A percentile compares a stretch with the other conserved stretches of the same genome.
Conservation (phyloP, 2,113 vertebrate genomes). For the Merops nubicus region DNA sequence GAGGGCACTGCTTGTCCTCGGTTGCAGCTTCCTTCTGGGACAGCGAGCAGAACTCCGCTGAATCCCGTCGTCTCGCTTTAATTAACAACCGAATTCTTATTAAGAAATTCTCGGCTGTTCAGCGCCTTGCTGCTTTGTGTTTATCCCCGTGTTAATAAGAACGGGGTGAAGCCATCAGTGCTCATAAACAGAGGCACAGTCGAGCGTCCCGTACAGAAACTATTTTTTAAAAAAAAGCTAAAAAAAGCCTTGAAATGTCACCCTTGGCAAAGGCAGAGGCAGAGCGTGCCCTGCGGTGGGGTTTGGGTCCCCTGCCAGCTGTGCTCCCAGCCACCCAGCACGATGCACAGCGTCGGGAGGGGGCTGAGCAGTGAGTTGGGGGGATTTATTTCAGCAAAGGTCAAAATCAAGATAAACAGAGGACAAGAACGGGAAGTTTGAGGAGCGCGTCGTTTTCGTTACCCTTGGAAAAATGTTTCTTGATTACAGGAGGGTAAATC, state of each 20-base stretch:
- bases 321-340: slow-evolving; percentile 68
- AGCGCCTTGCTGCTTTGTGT: slow-evolving; percentile 46
- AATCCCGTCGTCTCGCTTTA: slow-evolving; percentile 82
- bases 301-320: slow-evolving; percentile 76
- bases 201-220: slow-evolving; percentile 59
- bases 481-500: not conserved
- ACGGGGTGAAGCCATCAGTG: slow-evolving; percentile 64
- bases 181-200: slow-evolving; percentile 66
- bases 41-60: slow-evolving; percentile 71
- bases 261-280: slow-evolving; percentile 78
- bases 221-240: not conserved
- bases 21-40: slow-evolving; percentile 75
- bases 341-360: slow-evolving; percentile 62
- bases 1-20: slow-evolving; percentile 98
- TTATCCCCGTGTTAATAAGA: slow-evolving; percentile 65
- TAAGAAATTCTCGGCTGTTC: slow-evolving; percentile 52
- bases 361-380: slow-evolving; percentile 43
- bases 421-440: not conserved
- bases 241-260: slow-evolving; percentile 59
- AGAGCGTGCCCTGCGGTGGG: slow-evolving; percentile 74
- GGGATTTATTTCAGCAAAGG: slow-evolving; percentile 64
- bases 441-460: not conserved
- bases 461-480: not conserved
- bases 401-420: slow-evolving; percentile 47
- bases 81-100: slow-evolving; percentile 69